Percentiles rank a stretch among this genome's conserved stretches.
phyloP scores from a whole-genome alignment of 2,888 invertebrate genomes.

The Sinodicranocentrus sp. region DNA sequence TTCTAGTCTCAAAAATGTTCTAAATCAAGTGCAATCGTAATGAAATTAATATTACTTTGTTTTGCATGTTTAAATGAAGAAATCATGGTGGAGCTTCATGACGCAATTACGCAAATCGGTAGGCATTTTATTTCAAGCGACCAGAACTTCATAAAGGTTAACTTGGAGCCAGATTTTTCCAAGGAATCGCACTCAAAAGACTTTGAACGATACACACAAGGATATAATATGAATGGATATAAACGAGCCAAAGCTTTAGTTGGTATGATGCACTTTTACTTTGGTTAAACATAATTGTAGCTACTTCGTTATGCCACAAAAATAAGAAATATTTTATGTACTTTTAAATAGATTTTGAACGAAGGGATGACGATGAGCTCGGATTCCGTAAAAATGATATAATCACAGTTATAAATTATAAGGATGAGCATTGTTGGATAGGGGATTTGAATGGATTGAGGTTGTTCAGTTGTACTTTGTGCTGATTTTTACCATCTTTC shows the following conservation, averaged over 20 bases:
- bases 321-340: background rate
- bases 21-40: too few relatives aligned
- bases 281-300: background rate
- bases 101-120: constrained; percentile 95
- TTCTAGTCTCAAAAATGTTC: background rate
- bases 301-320: background rate
- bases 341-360: constrained; percentile 92
- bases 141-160: constrained; percentile 86
- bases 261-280: constrained; percentile 78
- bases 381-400: constrained; percentile 99
- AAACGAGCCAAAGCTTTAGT: constrained; percentile 96
- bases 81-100: constrained; percentile 97
- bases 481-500: background rate
- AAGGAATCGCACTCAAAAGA: constrained; percentile 97
- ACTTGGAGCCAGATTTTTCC: constrained; percentile 93
- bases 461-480: constrained; percentile 77
- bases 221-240: constrained; percentile 81
- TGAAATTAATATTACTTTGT: too few relatives aligned
- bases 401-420: constrained; percentile 97
- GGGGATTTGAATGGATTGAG: constrained; percentile 96
- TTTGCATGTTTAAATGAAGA: too few relatives aligned
- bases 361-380: constrained; percentile 98
- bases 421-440: constrained; percentile 99
- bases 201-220: constrained; percentile 84
- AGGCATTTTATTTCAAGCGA: constrained; percentile 97